Evolutionary conservation across 2,888 invertebrate genomes (phyloP).

Genomic region (Agrotis segetum): DNA sequence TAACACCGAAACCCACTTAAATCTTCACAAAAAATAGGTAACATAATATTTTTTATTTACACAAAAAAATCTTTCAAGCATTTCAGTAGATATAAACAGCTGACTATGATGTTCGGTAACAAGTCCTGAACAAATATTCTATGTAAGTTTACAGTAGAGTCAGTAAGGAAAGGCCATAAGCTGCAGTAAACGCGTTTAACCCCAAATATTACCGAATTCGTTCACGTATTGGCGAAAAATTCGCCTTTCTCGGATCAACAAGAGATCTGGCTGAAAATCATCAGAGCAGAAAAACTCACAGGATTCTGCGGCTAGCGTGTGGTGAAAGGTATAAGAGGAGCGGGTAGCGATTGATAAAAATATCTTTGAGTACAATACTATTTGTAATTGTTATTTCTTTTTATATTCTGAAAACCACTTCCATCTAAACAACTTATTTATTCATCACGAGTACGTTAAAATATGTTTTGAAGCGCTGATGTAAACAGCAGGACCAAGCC

Average conservation of each 20-base stretch:
- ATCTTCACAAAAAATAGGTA: conserved; percentile 14
- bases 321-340: conserved; percentile 50
- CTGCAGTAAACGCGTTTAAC: conserved; percentile 64
- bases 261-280: conserved; percentile 87
- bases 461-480: too few relatives aligned
- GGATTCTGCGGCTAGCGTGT: conserved; percentile 69
- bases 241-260: conserved; percentile 88
- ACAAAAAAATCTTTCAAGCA: conserved; percentile 21
- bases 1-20: conserved; percentile 10
- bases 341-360: background rate
- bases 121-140: conserved; percentile 71
- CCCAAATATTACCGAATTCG: conserved; percentile 79
- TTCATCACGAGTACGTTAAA: too few relatives aligned
- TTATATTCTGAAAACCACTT: too few relatives aligned
- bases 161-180: conserved; percentile 69
- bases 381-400: too few relatives aligned
- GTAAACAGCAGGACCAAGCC: too few relatives aligned
- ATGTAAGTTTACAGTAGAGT: conserved; percentile 55
- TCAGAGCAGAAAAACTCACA: conserved; percentile 86
- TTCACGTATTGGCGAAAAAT: conserved; percentile 86
- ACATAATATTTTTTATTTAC: conserved; percentile 21
- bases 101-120: conserved; percentile 58
- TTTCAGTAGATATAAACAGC: conserved; percentile 25
- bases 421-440: too few relatives aligned
- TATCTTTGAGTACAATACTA: background rate